Evolutionary conservation across 53 echinoderm and acorn worm species (phyloP), one percentile per base, ranked within the genome.

Genomic region (Patiria pectinifera): DNA sequence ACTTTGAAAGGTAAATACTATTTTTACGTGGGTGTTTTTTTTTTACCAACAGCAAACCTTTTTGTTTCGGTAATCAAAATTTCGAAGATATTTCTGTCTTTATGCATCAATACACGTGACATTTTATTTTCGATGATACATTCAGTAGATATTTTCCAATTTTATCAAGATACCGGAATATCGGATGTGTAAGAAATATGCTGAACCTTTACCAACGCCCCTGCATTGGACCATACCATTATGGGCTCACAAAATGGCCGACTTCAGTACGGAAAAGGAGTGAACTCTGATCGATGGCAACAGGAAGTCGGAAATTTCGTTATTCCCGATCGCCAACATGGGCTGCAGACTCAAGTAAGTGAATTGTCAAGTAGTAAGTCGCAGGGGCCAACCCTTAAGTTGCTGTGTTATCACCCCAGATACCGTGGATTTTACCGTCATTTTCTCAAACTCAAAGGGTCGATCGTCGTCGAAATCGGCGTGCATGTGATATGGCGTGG

Each of bases 261-360:
- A 87, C 76, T 45, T 22, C 49, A 89, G 72, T 81, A 80, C 70
- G 90, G 78, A 87, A 77, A 78, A 59, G 87, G 26, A 59, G 59
- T 87, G 61, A 79, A 74, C 53, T 23, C 71, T 18, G 62, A 35
- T 45, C 48, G 43, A 77, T 23, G 45, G 69, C 46, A 62, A 81
- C 80, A 90, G 90, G 90, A 90, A 90, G 90, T 90, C 80, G 82
- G 80, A 81, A 90, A 80, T 90, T 90, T 80, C 76, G 35, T 25
- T 77, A 62, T 63, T 77, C 16, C 47, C 63, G 48, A 81, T 45
- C 82, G 69, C 14, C 80, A 69, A 90, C 63, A 90, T 90, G 90
- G 90, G 81, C 80, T 81, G 90, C 81, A 63, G 90, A 81, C 80
- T 90, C 81, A 90, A 90, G 90, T 90, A 81, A 90, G 90, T 90